Conservation (phyloP, 2,797 vertebrate genomes). For the Ptychadena robeensis region DNA sequence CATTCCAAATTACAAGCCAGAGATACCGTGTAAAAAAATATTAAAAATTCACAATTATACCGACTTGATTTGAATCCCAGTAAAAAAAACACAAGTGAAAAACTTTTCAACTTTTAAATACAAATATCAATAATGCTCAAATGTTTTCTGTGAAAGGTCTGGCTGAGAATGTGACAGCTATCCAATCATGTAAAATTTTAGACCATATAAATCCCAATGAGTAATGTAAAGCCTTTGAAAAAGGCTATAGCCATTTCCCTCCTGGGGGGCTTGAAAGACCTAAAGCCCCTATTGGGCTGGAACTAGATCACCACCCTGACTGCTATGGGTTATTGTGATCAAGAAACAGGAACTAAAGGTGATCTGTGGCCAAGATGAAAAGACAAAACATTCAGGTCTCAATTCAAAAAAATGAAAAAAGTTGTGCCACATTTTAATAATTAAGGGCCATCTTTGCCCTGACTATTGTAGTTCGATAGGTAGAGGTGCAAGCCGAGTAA, state of each 20-base stretch:
- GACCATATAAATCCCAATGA: neutral
- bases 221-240: neutral
- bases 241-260: neutral
- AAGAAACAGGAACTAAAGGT: neutral
- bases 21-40: neutral
- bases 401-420: too few relatives aligned
- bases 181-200: neutral
- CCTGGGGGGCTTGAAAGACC: too few relatives aligned
- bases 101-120: neutral
- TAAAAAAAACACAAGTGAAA: too few relatives aligned
- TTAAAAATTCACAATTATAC: too few relatives aligned
- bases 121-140: neutral
- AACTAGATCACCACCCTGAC: neutral
- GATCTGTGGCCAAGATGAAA: too few relatives aligned
- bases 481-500: constrained; percentile 3
- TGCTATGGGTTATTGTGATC: neutral
- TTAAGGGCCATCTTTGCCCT: neutral
- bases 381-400: too few relatives aligned
- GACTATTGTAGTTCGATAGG: neutral
- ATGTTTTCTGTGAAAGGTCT: neutral
- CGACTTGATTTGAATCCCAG: too few relatives aligned
- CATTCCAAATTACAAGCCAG: neutral
- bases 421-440: neutral
- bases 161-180: neutral
- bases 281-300: too few relatives aligned